Evolutionary conservation across 2,113 vertebrate species (phyloP), one percentile per base, ranked within the genome.

Genomic region (Suricata suricatta): DNA sequence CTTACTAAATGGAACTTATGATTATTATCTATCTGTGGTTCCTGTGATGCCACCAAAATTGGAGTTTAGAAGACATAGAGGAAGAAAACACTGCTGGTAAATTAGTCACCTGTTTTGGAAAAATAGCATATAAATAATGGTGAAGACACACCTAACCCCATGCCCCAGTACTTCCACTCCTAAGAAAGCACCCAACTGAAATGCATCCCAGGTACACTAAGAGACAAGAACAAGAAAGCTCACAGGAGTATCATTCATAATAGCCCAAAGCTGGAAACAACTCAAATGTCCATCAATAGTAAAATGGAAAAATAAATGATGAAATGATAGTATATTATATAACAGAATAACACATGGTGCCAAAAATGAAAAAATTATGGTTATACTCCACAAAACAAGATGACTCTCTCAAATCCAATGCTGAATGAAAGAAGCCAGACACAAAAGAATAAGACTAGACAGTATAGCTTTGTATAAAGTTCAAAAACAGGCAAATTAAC

Each of bases 71-170:
- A 19, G 31, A 93, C 2, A 4, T 1, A 85, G 41, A 50, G 16
- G 57, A 90, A 94, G 80, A 80, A 93, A 96, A 85, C 8, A 47
- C 44, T 82, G 60, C 27, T 69, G n/a, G 16, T 64, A 95, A 89
- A 64, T 4, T 50, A 31, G 52, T 52, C 60, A 57, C 5, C 52
- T 89, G 29, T 31, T 90, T 72, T 94, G 50, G 19, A 88, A 93
- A 93, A 23, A 1, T 87, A 83, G 29, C 5, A 5, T 35, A 11
- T 47, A 3, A 1, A 89, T 86, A 82, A 81, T 74, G 14, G 11
- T 74, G 69, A 95, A 64, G n/a, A 76, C 9, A 82, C 3, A 87
- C 17, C 66, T 64, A 50, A 79, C 3, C 17, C 7, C 3, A 12
- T 12, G 16, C 33, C 79, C 17, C 3, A 6, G 54, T 5, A 60